A percentile compares a stretch with the other conserved stretches of the same genome.
Conservation (phyloP, 1,140 invertebrate genomes). For the Macrobrachium nipponense region DNA sequence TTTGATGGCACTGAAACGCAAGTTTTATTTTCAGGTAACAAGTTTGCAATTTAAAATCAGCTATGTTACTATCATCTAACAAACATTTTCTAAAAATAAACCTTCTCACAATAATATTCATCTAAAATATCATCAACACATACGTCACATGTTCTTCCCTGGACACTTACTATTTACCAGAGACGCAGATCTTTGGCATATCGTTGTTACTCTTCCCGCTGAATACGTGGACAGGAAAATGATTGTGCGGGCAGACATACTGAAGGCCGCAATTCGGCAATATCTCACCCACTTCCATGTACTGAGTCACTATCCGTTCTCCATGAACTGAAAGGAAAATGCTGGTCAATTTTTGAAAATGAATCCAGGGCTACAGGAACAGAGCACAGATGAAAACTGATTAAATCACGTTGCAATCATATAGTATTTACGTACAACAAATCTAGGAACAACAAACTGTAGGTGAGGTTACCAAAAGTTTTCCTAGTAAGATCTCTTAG, state of each 20-base stretch:
- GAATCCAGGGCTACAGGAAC: too few species aligned
- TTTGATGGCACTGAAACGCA: too few species aligned
- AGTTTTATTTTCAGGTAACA: too few species aligned
- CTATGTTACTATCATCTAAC: background rate
- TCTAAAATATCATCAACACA: too few species aligned
- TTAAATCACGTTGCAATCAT: too few species aligned
- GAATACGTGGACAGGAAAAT: slow-evolving; percentile 52
- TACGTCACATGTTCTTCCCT: background rate
- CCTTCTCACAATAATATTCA: too few species aligned
- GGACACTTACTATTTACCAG: slow-evolving; percentile 45
- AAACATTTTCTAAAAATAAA: background rate
- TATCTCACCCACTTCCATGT: slow-evolving; percentile 51
- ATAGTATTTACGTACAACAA: too few species aligned
- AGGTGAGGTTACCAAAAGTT: too few species aligned
- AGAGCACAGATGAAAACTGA: too few species aligned
- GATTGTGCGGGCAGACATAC: slow-evolving; percentile 40
- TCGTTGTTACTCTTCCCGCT: slow-evolving; percentile 47
- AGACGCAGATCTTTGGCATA: slow-evolving; percentile 47
- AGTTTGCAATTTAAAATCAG: background rate
- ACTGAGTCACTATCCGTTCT: slow-evolving; percentile 44
- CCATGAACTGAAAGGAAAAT: slow-evolving; percentile 41
- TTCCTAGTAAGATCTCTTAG: too few species aligned
- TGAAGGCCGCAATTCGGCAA: slow-evolving; percentile 48
- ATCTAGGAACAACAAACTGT: too few species aligned
- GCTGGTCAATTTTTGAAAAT: too few species aligned